phyloP scores from a whole-genome alignment of 2,113 vertebrate genomes.

The Tachysurus vachellii region DNA sequence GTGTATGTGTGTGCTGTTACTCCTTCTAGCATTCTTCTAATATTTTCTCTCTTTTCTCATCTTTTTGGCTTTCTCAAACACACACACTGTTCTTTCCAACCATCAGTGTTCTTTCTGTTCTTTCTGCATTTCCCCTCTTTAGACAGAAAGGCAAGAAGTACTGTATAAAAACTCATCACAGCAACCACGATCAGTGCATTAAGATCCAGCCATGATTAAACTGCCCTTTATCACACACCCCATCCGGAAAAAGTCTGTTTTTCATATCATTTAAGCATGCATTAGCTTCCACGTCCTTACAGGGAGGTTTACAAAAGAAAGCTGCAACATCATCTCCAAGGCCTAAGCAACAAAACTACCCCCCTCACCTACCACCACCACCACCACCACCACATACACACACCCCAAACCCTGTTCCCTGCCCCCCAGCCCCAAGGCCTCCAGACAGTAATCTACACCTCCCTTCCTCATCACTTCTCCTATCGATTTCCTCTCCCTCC shows the following conservation, averaged over 20 bases:
- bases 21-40: conserved; percentile 17
- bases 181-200: neutral
- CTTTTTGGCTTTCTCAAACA: neutral
- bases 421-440: conserved; percentile 52
- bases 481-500: conserved; percentile 58
- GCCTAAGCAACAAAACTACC: conserved; percentile 43
- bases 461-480: conserved; percentile 57
- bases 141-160: neutral
- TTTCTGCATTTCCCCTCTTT: neutral
- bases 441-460: conserved; percentile 60
- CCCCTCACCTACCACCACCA: neutral
- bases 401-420: conserved; percentile 31
- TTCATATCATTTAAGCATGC: conserved; percentile 21
- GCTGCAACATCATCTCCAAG: conserved; percentile 52
- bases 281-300: neutral
- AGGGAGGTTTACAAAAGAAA: conserved; percentile 41
- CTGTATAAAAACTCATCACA: neutral
- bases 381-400: conserved; percentile 2
- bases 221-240: neutral
- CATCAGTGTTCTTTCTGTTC: neutral
- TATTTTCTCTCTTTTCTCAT: neutral
- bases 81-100: neutral
- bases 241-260: neutral
- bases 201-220: neutral
- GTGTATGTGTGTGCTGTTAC: conserved; percentile 20